phyloP scores from a whole-genome alignment of 2,888 invertebrate genomes.

The Synanthedon myopaeformis region DNA sequence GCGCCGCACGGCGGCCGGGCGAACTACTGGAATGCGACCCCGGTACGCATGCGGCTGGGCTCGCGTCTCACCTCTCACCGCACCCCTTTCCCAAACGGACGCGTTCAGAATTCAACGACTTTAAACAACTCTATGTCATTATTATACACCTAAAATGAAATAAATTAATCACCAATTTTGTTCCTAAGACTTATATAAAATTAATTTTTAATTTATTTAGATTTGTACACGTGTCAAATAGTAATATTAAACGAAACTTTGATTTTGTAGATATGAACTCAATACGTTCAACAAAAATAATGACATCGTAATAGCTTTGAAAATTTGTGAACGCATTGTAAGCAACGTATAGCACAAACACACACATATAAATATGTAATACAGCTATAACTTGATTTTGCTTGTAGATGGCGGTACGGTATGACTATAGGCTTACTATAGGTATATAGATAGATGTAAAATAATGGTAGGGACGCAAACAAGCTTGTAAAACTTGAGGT shows the following conservation, averaged over 20 bases:
- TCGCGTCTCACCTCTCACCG: conserved; percentile 15
- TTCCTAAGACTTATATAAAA: neutral
- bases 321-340: no score
- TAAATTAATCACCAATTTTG: neutral
- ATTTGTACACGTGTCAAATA: neutral
- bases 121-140: neutral
- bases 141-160: conserved; percentile 11
- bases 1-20: conserved; percentile 49
- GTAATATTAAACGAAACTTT: neutral
- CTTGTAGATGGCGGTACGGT: no score
- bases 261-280: neutral
- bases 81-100: conserved; percentile 22
- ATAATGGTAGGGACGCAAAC: conserved; percentile 11
- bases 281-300: neutral
- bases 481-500: conserved; percentile 8
- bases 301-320: no score
- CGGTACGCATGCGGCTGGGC: conserved; percentile 56
- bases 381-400: no score
- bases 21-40: conserved; percentile 65
- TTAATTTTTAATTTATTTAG: neutral
- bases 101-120: conserved; percentile 35
- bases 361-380: no score
- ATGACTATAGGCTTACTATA: conserved; percentile 11
- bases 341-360: no score
- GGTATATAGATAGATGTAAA: neutral